phyloP scores from a whole-genome alignment of 1,140 invertebrate species.

The Patella vulgata region DNA sequence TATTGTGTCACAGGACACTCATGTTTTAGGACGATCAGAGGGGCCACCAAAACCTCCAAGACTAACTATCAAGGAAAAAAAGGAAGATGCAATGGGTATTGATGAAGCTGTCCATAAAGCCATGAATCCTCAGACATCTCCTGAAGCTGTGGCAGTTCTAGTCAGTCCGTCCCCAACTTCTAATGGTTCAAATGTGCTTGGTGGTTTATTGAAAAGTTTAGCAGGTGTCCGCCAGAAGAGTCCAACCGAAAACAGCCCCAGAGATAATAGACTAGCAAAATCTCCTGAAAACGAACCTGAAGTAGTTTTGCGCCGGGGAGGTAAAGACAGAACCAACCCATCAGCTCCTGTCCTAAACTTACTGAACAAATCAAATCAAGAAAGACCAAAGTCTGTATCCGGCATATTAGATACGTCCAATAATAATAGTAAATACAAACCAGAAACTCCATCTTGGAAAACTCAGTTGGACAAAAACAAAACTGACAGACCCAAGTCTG shows the following conservation, averaged over 20 bases:
- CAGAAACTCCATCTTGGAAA: constrained; percentile 1
- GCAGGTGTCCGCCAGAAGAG: constrained; percentile 28
- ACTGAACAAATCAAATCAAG: too few species aligned
- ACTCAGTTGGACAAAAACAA: neutral
- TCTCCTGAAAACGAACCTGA: too few species aligned
- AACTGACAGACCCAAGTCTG: constrained; percentile 12
- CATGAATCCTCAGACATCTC: too few species aligned
- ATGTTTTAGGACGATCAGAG: too few species aligned
- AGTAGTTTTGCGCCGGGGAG: too few species aligned
- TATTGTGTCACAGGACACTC: too few species aligned
- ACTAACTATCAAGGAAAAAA: neutral
- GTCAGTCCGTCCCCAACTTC: constrained; percentile 8
- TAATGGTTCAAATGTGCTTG: constrained; percentile 16
- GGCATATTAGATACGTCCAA: too few species aligned
- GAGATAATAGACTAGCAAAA: too few species aligned
- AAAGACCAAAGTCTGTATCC: too few species aligned
- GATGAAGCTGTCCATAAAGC: constrained; percentile 13
- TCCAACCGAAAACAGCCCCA: neutral
- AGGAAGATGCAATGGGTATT: constrained; percentile 12
- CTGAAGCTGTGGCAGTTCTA: constrained; percentile 4
- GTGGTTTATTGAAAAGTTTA: constrained; percentile 34
- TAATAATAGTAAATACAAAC: neutral
- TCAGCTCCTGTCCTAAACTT: too few species aligned
- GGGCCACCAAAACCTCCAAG: too few species aligned
- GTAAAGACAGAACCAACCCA: too few species aligned